Evolutionary conservation across 2,888 invertebrate species (phyloP).

Genomic region (Octonoba sinensis): DNA sequence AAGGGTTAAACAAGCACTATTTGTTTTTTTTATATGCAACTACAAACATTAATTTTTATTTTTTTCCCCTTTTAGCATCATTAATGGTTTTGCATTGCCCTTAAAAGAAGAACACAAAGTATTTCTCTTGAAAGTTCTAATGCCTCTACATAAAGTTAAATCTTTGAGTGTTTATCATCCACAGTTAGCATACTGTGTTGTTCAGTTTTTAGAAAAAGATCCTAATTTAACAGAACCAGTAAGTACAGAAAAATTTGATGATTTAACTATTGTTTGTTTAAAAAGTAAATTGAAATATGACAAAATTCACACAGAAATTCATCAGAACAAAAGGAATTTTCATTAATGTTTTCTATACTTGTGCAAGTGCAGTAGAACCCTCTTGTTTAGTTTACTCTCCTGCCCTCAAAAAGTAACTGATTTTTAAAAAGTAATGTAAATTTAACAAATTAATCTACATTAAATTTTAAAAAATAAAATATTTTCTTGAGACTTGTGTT

Average conservation of each 20-base stretch:
- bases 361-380: too few species aligned
- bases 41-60: too few species aligned
- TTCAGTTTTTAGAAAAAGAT: constrained; percentile 98
- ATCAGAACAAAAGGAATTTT: too few species aligned
- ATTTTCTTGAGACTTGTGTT: too few species aligned
- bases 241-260: constrained; percentile 64
- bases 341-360: too few species aligned
- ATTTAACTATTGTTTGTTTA: not conserved
- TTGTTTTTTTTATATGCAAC: too few species aligned
- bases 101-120: constrained; percentile 98
- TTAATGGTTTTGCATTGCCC: constrained; percentile 98
- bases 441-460: too few species aligned
- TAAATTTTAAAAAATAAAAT: too few species aligned
- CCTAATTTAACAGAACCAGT: constrained; percentile 93
- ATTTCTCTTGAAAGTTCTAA: constrained; percentile 92
- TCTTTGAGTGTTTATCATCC: constrained; percentile 97
- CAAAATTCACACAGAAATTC: not conserved
- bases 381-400: too few species aligned
- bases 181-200: constrained; percentile 97
- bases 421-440: too few species aligned
- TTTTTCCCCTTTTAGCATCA: constrained; percentile 79
- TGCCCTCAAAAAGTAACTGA: too few species aligned
- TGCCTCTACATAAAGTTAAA: constrained; percentile 97
- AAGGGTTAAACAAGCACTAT: too few species aligned
- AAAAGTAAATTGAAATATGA: not conserved